A percentile compares a stretch with the other conserved stretches of the same genome.
These are phyloP conservation scores for Ferrisia virgata DNA, from an alignment of 2,888 invertebrate species.

Conservation along the genomic window DNA sequence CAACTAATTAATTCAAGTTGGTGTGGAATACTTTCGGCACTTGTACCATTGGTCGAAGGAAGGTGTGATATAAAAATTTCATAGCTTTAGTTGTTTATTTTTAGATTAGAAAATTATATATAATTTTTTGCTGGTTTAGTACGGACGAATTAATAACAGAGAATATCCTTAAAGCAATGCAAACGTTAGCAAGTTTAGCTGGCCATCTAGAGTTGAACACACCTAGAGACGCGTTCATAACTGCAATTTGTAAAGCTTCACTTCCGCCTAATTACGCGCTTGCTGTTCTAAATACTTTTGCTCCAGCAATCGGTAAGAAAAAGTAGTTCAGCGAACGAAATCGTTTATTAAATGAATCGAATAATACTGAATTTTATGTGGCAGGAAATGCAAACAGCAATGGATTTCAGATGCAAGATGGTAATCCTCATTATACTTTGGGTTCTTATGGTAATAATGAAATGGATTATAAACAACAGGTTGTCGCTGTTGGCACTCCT, in stretches of 20 bases:
- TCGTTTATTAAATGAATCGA: not conserved
- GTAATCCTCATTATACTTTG: constrained; percentile 55
- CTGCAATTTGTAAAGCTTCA: constrained; percentile 92
- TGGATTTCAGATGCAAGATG: constrained; percentile 46
- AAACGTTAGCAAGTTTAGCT: constrained; percentile 78
- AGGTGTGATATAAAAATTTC: constrained; percentile 56
- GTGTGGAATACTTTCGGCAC: constrained; percentile 88
- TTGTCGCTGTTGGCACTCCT: constrained; percentile 95
- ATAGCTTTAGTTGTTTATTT: constrained; percentile 14
- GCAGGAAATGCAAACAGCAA: constrained; percentile 29
- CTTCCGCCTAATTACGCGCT: constrained; percentile 92
- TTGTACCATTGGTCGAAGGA: constrained; percentile 88
- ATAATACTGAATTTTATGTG: not conserved
- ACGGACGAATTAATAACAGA: constrained; percentile 91
- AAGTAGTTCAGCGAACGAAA: not conserved
- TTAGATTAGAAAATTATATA: not conserved
- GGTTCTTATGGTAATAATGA: constrained; percentile 57
- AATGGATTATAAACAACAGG: constrained; percentile 83
- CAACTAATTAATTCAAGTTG: constrained; percentile 90
- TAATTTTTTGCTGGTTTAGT: constrained; percentile 54
- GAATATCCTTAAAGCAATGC: constrained; percentile 85
- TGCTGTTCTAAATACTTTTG: constrained; percentile 55
- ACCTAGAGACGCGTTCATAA: constrained; percentile 90
- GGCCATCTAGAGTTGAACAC: constrained; percentile 70
- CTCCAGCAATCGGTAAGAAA: not conserved